phyloP scores from a whole-genome alignment of 1,140 invertebrate species.

The Caenorhabditis latens region DNA sequence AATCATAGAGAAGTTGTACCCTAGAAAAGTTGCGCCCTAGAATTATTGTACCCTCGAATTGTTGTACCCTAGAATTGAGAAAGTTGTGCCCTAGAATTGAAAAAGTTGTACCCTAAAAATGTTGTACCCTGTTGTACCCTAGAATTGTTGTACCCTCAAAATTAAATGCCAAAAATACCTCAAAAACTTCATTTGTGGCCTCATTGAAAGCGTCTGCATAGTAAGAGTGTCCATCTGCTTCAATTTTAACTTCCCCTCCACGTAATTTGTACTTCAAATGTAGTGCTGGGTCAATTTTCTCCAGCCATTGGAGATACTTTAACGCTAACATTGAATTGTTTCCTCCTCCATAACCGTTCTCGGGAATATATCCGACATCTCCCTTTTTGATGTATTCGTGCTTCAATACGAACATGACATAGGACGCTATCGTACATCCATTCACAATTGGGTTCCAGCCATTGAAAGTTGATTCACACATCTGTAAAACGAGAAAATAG shows the following conservation, averaged over 20 bases:
- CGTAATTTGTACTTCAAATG: not conserved
- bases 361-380: not conserved
- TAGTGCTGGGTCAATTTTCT: not conserved
- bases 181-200: not conserved
- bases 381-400: not conserved
- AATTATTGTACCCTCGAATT: too few species aligned
- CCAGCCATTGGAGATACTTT: not conserved
- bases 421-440: not conserved
- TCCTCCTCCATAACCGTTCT: not conserved
- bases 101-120: too few species aligned
- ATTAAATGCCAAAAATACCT: too few species aligned
- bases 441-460: not conserved
- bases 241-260: not conserved
- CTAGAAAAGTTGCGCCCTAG: too few species aligned
- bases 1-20: too few species aligned
- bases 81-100: too few species aligned
- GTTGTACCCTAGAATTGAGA: too few species aligned
- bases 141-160: too few species aligned
- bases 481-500: not conserved
- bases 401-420: not conserved
- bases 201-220: not conserved
- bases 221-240: not conserved
- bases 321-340: not conserved
- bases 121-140: too few species aligned
- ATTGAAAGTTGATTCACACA: not conserved